Evolutionary conservation across 1,140 invertebrate genomes (phyloP).

Genomic region (Psilanteris sp.): DNA sequence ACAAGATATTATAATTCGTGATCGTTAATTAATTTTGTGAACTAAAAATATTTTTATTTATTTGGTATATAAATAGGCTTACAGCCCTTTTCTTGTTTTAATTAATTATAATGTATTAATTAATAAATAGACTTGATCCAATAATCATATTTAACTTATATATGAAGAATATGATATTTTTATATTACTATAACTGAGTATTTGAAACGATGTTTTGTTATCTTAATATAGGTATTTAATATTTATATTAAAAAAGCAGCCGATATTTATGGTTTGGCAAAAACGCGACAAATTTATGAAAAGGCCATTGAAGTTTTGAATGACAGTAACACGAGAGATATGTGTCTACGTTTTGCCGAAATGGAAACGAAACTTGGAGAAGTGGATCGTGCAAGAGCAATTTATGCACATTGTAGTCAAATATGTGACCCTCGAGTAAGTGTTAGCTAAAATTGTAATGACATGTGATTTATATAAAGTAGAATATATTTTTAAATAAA

Average conservation of each 20-base stretch:
- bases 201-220: no score
- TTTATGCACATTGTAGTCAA: constrained; percentile 99
- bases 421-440: constrained; percentile 96
- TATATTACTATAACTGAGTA: no score
- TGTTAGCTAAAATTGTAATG: background rate
- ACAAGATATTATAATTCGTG: no score
- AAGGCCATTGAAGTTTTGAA: constrained; percentile 97
- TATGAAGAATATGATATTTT: no score
- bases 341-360: constrained; percentile 98
- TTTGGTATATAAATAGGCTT: no score
- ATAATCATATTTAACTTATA: no score
- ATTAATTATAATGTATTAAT: no score
- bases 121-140: no score
- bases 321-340: constrained; percentile 95
- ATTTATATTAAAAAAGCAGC: constrained; percentile 99
- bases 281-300: constrained; percentile 98
- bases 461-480: background rate
- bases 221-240: constrained; percentile 98
- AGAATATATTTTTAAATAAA: background rate
- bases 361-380: constrained; percentile 99
- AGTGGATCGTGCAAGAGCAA: constrained; percentile 96
- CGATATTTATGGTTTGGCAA: constrained; percentile 97
- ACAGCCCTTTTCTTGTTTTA: no score
- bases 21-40: no score
- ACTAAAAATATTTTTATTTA: no score